These are phyloP conservation scores for Butorides virescens DNA, from an alignment of 2,113 vertebrate species.

Conservation along the genomic window DNA sequence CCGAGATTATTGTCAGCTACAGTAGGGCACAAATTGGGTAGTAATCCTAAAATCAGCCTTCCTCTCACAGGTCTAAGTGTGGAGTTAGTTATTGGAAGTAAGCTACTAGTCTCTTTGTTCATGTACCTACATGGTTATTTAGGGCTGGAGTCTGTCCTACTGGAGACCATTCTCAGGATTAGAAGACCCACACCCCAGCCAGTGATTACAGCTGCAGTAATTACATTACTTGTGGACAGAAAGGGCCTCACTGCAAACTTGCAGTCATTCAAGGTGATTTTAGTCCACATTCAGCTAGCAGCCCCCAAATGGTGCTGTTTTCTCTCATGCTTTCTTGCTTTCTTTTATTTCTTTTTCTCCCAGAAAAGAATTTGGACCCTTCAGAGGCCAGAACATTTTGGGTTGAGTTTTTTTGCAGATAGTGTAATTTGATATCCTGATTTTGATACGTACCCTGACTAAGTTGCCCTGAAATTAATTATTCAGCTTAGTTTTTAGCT, in stretches of 20 bases:
- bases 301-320: neutral
- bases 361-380: neutral
- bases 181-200: neutral
- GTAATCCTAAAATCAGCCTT: neutral
- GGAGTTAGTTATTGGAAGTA: neutral
- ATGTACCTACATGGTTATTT: neutral
- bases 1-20: neutral
- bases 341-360: neutral
- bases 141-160: neutral
- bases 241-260: neutral
- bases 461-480: neutral
- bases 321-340: neutral
- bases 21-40: neutral
- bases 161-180: accelerated
- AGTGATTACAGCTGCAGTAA: neutral
- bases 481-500: neutral
- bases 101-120: neutral
- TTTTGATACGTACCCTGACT: neutral
- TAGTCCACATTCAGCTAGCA: neutral
- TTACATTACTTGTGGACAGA: neutral
- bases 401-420: neutral
- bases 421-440: neutral
- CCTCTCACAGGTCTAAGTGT: neutral
- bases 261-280: neutral
- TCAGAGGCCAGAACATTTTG: neutral